phyloP scores from a whole-genome alignment of 1,140 invertebrate genomes.

The Aphaenogaster floridana region DNA sequence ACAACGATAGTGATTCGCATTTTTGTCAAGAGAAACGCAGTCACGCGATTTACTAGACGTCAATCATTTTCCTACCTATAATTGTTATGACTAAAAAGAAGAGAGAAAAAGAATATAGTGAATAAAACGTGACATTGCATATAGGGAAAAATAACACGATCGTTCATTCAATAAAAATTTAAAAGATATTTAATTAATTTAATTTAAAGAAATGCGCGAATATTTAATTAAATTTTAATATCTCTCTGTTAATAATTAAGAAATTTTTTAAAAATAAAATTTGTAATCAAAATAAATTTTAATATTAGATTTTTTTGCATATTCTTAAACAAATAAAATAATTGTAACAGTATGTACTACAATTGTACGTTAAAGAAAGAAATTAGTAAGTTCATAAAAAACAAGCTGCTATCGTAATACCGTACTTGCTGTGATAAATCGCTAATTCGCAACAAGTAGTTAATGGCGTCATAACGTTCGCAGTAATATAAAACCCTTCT shows the following conservation, averaged over 20 bases:
- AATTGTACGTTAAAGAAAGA: constrained; percentile 10
- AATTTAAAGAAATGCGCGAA: background rate
- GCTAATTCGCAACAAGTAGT: constrained; percentile 62
- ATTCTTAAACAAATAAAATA: constrained; percentile 1
- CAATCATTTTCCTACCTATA: background rate
- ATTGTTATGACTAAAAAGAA: background rate
- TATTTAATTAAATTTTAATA: background rate
- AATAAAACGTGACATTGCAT: background rate
- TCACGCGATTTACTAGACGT: constrained; percentile 14
- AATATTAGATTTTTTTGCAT: background rate
- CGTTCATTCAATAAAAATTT: background rate
- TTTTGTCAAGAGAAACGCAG: constrained; percentile 24
- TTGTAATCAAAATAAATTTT: background rate
- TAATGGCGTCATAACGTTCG: constrained; percentile 44
- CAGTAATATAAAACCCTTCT: constrained; percentile 51
- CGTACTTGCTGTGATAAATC: constrained; percentile 35
- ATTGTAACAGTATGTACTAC: background rate
- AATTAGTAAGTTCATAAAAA: constrained; percentile 44
- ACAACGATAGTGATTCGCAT: constrained; percentile 46
- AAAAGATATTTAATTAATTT: constrained; percentile 7
- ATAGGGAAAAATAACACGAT: background rate
- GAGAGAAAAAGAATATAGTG: background rate
- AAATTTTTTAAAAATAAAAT: background rate
- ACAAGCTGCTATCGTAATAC: constrained; percentile 4
- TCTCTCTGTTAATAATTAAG: constrained; percentile 7